phyloP scores from a whole-genome alignment of 1,140 invertebrate species.

The Cyphomyrmex costatus region DNA sequence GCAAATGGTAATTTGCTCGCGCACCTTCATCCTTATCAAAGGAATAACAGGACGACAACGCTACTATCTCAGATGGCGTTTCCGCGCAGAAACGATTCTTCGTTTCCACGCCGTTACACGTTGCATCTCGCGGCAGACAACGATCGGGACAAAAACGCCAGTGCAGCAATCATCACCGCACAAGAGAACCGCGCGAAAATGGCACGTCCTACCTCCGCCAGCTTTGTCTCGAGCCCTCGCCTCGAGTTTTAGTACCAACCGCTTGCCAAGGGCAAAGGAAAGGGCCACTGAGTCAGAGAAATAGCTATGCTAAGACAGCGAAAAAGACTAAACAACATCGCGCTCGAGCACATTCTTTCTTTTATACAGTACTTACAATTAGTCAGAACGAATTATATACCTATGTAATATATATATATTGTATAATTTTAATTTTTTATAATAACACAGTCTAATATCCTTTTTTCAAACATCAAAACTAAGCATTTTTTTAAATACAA shows the following conservation, averaged over 20 bases:
- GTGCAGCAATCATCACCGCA: conserved; percentile 63
- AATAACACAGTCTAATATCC: no score
- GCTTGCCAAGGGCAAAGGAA: conserved; percentile 27
- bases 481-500: no score
- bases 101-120: conserved; percentile 64
- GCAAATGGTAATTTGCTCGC: conserved; percentile 31
- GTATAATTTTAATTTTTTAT: not conserved
- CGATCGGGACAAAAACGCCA: conserved; percentile 50
- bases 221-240: conserved; percentile 46
- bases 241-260: conserved; percentile 28
- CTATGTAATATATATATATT: no score
- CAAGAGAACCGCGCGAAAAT: conserved; percentile 62
- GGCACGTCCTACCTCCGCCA: conserved; percentile 20
- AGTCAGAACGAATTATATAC: not conserved
- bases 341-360: not conserved
- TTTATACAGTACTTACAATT: not conserved
- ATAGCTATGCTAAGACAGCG: not conserved
- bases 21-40: conserved; percentile 42
- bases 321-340: conserved; percentile 9
- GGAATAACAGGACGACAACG: conserved; percentile 34
- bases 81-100: conserved; percentile 60
- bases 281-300: not conserved
- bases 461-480: no score
- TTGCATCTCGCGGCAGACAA: conserved; percentile 52
- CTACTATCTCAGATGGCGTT: conserved; percentile 40